Conservation (phyloP, 2,888 invertebrate genomes). For the Agrilus cyanescens region DNA sequence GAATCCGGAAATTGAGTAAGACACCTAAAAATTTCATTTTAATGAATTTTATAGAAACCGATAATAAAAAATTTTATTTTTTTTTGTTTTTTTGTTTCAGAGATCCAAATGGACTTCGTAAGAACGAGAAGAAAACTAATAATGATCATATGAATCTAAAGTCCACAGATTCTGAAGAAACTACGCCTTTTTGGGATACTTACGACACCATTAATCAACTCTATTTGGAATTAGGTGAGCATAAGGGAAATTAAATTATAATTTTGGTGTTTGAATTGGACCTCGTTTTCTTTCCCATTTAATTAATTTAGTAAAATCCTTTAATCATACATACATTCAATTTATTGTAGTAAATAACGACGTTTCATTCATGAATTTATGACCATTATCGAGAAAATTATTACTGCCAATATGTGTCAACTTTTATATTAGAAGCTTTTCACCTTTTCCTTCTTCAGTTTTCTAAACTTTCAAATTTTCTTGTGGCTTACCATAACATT, state of each 20-base stretch:
- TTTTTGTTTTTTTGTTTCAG: constrained; percentile 35
- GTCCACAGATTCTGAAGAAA: constrained; percentile 27
- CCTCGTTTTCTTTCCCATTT: not conserved
- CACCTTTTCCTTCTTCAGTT: no score
- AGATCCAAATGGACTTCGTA: constrained; percentile 51
- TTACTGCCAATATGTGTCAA: no score
- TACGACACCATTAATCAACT: constrained; percentile 85
- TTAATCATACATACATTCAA: no score
- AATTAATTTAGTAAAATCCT: not conserved
- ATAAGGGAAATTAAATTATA: constrained; percentile 5
- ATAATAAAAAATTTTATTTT: not conserved
- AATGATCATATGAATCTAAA: constrained; percentile 20
- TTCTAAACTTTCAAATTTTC: no score
- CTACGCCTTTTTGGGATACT: constrained; percentile 75
- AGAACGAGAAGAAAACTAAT: constrained; percentile 27
- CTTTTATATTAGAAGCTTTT: no score
- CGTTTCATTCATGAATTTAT: no score
- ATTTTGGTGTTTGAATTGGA: not conserved
- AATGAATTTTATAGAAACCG: no score
- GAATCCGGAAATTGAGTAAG: no score
- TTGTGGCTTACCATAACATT: no score
- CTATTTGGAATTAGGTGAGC: constrained; percentile 68
- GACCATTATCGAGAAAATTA: no score
- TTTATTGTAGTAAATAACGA: no score
- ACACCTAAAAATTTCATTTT: no score